Evolutionary conservation across 2,113 vertebrate species (phyloP).

Genomic region (Brienomyrus brachyistius): DNA sequence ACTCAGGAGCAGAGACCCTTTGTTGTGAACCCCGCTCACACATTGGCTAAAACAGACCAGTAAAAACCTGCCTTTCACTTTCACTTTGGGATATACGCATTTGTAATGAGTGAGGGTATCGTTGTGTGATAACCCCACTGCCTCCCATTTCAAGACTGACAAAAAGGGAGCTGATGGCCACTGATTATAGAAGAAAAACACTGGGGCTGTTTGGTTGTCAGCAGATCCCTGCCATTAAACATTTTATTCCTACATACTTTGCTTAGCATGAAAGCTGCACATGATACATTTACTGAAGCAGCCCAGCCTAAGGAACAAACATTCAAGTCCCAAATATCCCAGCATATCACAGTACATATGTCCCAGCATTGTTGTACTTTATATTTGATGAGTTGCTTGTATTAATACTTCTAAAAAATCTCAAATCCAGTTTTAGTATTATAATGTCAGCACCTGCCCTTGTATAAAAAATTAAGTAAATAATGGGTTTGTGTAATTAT

Average conservation of each 20-base stretch:
- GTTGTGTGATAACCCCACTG: neutral
- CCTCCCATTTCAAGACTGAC: neutral
- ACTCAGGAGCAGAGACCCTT: conserved; percentile 3
- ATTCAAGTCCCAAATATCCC: neutral
- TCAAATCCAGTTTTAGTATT: neutral
- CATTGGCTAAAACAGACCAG: neutral
- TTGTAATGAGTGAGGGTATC: neutral
- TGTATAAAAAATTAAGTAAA: neutral
- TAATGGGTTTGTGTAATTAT: neutral
- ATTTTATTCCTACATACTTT: neutral
- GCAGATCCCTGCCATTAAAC: neutral
- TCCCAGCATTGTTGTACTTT: neutral
- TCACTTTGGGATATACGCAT: neutral
- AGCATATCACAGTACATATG: no score
- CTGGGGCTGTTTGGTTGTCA: neutral
- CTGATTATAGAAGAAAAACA: neutral
- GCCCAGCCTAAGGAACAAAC: neutral
- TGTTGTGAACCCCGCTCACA: neutral
- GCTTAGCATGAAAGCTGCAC: neutral
- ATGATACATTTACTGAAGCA: neutral
- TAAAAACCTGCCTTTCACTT: neutral
- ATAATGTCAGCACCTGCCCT: neutral
- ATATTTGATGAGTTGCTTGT: neutral
- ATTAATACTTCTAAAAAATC: neutral
- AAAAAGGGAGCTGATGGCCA: neutral